Base-by-base conservation (phyloP, 2,113 vertebrate genomes). In the Rana temporaria region DNA sequence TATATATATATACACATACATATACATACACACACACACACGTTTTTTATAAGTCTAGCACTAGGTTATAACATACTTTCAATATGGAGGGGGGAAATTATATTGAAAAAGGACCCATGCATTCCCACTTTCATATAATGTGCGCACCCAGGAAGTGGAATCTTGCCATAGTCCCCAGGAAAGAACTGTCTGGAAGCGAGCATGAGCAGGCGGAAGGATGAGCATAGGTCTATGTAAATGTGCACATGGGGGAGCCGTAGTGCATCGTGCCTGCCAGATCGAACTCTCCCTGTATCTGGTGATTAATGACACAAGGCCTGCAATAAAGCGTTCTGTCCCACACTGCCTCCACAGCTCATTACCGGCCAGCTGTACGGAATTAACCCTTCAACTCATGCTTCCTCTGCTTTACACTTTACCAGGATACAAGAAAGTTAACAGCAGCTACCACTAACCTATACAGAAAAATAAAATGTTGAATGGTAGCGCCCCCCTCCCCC, bases 221-320 rank as follows among this genome's bases (percentile, higher is more conserved):
- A 14, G 60, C 22, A 32, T 15, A 71, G 4, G 73, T 71, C 84
- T 62, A 6, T 67, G 84, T 56, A 80, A 81, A 32, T 67, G 20
- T 38, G 48, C 38, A 15, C 55, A 30, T 60, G 32, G 55, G 67
- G 57, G 22, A 22, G n/a, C 2, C 14, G 48, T 22, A 56, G 57
- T 48, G 17, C 19, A 38, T 0, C 8, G 69, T 26, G 78, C 20
- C 42, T 52, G 78, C 81, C 62, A 18, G 22, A 60, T 38, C 65
- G 42, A 6, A 32, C 81, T 75, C 72, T 67, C 71, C 70, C 69
- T 53, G 64, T 85, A 63, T 38, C 26, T 76, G 66, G 65, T 84
- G 82, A 84, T 78, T 79, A 84, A 78, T 79, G 76, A 79, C 82
- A 78, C 66, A 70, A 15, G 68, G 57, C 67, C 66, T 84, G 82